Percentiles rank a stretch among this genome's conserved stretches.
phyloP scores from a whole-genome alignment of 2,797 vertebrate genomes.

The Semaprochilodus insignis region DNA sequence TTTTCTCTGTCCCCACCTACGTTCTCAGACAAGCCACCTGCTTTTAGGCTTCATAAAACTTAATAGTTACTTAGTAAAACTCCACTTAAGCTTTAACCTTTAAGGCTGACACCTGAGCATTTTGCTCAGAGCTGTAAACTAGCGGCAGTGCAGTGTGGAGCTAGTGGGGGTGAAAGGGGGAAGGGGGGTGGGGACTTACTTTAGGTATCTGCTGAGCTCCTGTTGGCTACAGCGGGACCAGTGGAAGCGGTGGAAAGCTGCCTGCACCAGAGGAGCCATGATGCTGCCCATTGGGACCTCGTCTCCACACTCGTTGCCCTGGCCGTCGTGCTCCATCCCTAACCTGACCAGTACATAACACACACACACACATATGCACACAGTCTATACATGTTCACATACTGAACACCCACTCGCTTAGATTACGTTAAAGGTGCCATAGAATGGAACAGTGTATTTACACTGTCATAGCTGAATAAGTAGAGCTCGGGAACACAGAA shows the following conservation, averaged over 20 bases:
- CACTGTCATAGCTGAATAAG: too few species aligned
- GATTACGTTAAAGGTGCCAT: too few species aligned
- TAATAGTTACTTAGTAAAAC: conserved; percentile 15
- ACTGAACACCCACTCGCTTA: neutral
- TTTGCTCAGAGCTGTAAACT: neutral
- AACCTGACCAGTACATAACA: conserved; percentile 77
- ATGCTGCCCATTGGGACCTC: conserved; percentile 98
- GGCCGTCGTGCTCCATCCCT: conserved; percentile 98
- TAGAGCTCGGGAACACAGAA: too few species aligned
- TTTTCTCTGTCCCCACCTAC: neutral
- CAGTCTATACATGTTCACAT: conserved; percentile 8
- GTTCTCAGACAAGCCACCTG: neutral
- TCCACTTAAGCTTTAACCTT: neutral
- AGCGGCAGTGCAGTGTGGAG: neutral
- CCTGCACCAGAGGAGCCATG: conserved; percentile 98
- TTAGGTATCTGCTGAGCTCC: conserved; percentile 92
- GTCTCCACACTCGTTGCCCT: conserved; percentile 96
- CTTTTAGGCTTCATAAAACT: conserved; percentile 9
- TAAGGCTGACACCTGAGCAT: conserved; percentile 4
- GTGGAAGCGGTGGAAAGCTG: conserved; percentile 97
- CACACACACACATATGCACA: conserved; percentile 62
- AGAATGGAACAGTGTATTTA: too few species aligned
- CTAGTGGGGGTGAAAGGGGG: neutral
- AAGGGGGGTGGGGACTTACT: conserved; percentile 81
- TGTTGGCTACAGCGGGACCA: conserved; percentile 99